phyloP scores from a whole-genome alignment of 2,113 vertebrate genomes.

The Tapirus terrestris region DNA sequence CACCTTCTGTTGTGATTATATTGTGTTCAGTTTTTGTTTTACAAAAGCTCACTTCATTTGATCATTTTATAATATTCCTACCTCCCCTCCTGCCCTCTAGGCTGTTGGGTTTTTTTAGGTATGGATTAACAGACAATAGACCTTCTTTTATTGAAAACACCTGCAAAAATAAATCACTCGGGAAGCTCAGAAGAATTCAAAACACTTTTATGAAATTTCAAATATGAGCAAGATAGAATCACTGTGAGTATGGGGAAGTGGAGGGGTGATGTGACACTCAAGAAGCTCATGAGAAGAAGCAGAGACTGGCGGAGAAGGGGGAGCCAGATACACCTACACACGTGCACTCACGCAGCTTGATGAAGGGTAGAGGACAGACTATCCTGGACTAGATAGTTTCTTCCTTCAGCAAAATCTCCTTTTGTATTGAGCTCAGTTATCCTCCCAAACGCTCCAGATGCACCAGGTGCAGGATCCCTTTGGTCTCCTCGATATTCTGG shows the following conservation, averaged over 20 bases:
- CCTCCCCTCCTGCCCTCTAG: background rate
- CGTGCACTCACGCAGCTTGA: background rate
- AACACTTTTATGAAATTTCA: constrained; percentile 18
- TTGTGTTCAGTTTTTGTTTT: background rate
- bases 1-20: background rate
- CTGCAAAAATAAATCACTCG: background rate
- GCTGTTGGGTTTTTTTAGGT: constrained; percentile 5
- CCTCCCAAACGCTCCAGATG: constrained; percentile 59
- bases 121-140: background rate
- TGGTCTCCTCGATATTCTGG: background rate
- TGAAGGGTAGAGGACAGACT: background rate
- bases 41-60: background rate
- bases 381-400: constrained; percentile 40
- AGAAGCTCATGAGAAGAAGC: background rate
- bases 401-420: constrained; percentile 26
- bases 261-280: background rate
- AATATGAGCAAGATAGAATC: background rate
- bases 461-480: background rate
- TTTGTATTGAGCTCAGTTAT: constrained; percentile 33
- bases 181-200: constrained; percentile 33
- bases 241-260: background rate
- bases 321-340: background rate
- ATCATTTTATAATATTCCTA: background rate
- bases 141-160: constrained; percentile 21
- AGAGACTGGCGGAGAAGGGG: background rate